phyloP scores from a whole-genome alignment of 1,140 invertebrate species.

The Pogonomyrmex californicus region DNA sequence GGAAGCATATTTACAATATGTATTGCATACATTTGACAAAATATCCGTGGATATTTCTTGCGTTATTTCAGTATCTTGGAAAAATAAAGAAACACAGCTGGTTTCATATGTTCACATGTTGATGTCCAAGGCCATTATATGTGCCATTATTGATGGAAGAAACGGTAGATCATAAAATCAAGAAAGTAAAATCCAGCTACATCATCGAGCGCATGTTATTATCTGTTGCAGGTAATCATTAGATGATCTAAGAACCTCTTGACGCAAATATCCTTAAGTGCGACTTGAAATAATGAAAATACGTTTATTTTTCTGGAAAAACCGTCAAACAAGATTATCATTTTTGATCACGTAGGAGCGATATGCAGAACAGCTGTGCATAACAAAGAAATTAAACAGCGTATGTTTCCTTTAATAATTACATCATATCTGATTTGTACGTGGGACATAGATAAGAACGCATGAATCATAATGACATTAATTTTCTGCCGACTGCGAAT shows the following conservation, averaged over 20 bases:
- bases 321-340: not conserved
- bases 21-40: not conserved
- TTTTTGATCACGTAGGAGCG: not conserved
- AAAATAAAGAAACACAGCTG: not conserved
- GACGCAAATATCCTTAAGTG: not conserved
- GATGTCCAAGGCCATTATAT: not conserved
- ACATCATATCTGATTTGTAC: not conserved
- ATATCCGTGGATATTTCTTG: not conserved
- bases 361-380: not conserved
- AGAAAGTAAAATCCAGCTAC: constrained; percentile 36
- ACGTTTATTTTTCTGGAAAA: not conserved
- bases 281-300: not conserved
- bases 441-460: not conserved
- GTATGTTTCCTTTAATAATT: not conserved
- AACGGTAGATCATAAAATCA: not conserved
- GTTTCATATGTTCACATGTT: not conserved
- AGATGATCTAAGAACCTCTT: constrained; percentile 25
- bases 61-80: not conserved
- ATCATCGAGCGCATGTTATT: constrained; percentile 27
- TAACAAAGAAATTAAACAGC: constrained; percentile 22
- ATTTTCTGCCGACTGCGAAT: not conserved
- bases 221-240: not conserved
- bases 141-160: constrained; percentile 9
- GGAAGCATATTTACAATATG: not conserved
- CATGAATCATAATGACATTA: constrained; percentile 26